Conservation (phyloP, 2,888 invertebrate species). For the Aspidiotus destructor region DNA sequence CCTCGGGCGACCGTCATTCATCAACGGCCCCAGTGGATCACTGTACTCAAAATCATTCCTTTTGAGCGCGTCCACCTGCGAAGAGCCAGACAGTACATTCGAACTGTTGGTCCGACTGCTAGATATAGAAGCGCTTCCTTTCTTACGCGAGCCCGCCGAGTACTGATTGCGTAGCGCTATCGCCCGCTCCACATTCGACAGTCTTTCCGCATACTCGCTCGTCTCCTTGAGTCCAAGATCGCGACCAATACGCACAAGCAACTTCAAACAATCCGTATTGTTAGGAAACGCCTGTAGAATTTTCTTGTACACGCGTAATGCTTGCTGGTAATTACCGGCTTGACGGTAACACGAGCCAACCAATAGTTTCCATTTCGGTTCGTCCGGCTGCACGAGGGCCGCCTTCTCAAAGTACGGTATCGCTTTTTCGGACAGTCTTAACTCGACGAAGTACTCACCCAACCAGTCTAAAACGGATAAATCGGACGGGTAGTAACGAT, state of each 20-base stretch:
- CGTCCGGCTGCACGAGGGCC: constrained; percentile 62
- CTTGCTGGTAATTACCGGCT: constrained; percentile 74
- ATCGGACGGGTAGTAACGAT: constrained; percentile 60
- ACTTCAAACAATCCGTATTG: constrained; percentile 83
- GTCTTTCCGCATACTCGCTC: constrained; percentile 69
- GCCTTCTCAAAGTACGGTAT: constrained; percentile 72
- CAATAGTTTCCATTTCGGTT: constrained; percentile 76
- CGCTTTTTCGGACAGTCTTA: constrained; percentile 81
- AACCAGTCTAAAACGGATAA: constrained; percentile 76
- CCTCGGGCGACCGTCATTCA: constrained; percentile 20
- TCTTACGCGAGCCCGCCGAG: constrained; percentile 5
- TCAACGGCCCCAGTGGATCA: constrained; percentile 26
- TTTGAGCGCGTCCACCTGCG: background rate
- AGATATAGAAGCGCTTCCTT: constrained; percentile 14
- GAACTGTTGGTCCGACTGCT: constrained; percentile 27
- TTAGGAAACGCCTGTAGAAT: constrained; percentile 87
- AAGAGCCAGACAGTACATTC: background rate
- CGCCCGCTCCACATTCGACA: constrained; percentile 61
- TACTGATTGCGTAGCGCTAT: constrained; percentile 36
- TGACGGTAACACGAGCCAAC: constrained; percentile 75
- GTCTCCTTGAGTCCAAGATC: constrained; percentile 87
- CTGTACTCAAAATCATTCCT: constrained; percentile 16
- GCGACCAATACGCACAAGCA: constrained; percentile 75
- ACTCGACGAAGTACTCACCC: constrained; percentile 78
- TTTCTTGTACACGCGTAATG: constrained; percentile 69